phyloP scores from a whole-genome alignment of 2,797 vertebrate genomes.

The Microctenopoma steveboyesi region DNA sequence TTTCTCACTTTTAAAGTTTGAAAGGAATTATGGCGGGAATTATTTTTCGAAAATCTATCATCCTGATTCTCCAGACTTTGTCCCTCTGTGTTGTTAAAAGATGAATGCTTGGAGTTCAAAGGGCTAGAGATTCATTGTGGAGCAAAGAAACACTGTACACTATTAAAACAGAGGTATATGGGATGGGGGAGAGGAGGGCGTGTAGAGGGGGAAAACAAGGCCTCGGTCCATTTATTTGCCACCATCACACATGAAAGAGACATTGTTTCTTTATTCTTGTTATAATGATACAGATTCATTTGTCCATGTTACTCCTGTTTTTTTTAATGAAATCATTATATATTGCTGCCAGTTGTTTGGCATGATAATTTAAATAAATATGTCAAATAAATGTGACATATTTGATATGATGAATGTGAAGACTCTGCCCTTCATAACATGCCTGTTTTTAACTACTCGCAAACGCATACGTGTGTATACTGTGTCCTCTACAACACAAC shows the following conservation, averaged over 20 bases:
- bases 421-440: conserved; percentile 11
- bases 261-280: not conserved
- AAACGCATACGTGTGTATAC: conserved; percentile 3
- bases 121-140: conserved; percentile 2
- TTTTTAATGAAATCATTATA: conserved; percentile 39
- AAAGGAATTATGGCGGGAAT: not conserved
- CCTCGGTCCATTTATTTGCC: conserved; percentile 17
- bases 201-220: not conserved
- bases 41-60: not conserved
- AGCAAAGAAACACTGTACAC: conserved; percentile 1
- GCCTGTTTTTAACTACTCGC: conserved; percentile 14
- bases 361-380: conserved; percentile 50
- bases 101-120: not conserved
- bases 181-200: not conserved
- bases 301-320: conserved; percentile 18
- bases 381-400: conserved; percentile 64
- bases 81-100: not conserved
- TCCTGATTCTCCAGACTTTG: conserved; percentile 4
- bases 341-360: conserved; percentile 50
- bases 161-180: too few species aligned
- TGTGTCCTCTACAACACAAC: conserved; percentile 28
- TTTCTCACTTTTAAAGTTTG: conserved; percentile 1
- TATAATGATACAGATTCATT: conserved; percentile 12
- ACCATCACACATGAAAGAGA: conserved; percentile 16
- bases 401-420: conserved; percentile 21